Evolutionary conservation across 1,140 invertebrate species (phyloP), one percentile per base, ranked within the genome.

Genomic region (Pseudomyrmex sp.): DNA sequence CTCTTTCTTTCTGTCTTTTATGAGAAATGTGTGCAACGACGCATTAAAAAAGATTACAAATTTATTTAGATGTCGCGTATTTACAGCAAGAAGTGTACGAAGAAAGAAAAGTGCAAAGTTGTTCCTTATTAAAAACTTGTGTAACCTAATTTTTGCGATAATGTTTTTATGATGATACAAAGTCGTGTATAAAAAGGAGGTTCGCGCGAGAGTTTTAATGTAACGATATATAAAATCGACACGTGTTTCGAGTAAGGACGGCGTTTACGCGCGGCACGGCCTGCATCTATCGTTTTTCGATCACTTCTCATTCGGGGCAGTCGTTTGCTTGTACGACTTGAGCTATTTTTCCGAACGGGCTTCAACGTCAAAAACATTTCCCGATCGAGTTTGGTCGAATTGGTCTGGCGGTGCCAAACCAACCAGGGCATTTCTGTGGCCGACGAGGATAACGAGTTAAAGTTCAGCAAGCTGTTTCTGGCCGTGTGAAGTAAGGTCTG

Each of bases 381-480:
- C n/a, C 70, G 18, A 82, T 83, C 73, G 73, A 65, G 62, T 83
- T 85, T 46, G 56, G 61, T 48, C 35, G 75, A 76, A 88, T 84
- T 69, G 84, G 70, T 83, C 70, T 13, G 87, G 15, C 59, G 48
- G 56, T 88, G 87, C 70, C 80, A 88, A 86, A 86, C 88, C 87
- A 82, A 66, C 85, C 62, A 79, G 46, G 76, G 70, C 87, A 82
- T 85, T 89, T 84, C 72, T 80, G 88, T 63, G 84, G 86, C 75
- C 82, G 84, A 77, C 68, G 66, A 72, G 88, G 89, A 90, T 91
- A 91, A 89, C 88, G 88, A 83, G 83, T 89, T 90, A 85, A 88
- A 87, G 88, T 90, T 90, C 76, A 85, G 84, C 88, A 90, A 90
- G 86, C 86, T 89, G 89, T 89, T 91, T 88, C 85, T 91, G 82